Base-by-base conservation (phyloP, 2,888 invertebrate species). In the Encarsia formosa region DNA sequence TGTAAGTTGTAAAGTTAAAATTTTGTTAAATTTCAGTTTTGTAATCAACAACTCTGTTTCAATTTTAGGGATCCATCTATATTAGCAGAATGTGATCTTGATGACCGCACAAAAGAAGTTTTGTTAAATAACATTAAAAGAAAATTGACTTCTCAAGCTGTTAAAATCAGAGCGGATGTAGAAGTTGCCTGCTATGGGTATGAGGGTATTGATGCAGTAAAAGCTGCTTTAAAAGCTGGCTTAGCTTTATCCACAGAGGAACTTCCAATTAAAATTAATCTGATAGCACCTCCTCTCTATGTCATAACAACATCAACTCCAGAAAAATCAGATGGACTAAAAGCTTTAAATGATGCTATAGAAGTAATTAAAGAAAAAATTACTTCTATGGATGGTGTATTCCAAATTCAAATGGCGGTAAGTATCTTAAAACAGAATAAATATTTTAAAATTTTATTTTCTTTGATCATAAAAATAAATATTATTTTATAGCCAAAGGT, bases 271-370 rank as follows among this genome's bases (percentile, higher is more conserved):
- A 96, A 95, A 81, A 99, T 99, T 64, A 98, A 99, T 77, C 80
- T 99, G 61, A 99, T 99, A 71, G 99, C 99, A 5, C 98, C 99
- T 26, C 99, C 99, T 47, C 79, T 96, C 63, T 99, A 96, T 78
- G 97, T 99, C 53, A 94, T 99, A 85, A 99, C 98, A 15, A 97
- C 98, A 38, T 93, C 96, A 23, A 99, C 99, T 0, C 90, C 98
- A 22, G 99, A 99, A 72, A 91, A 95, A 71, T 82, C 86, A 41
- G 95, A 96, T 64, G 98, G 98, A 2, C 78, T 99, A 39, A 89
- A 88, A 75, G 87, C 91, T 5, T 76, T 99, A 43, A 88, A 91
- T 67, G 85, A 87, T 61, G 96, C 96, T 15, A 90, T 98, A 56
- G 88, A 89, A 59, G 85, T 85, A 65, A 94, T 99, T 57, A 82